Conservation (phyloP, 2,888 invertebrate species). For the Onthophagus sagittarius region DNA sequence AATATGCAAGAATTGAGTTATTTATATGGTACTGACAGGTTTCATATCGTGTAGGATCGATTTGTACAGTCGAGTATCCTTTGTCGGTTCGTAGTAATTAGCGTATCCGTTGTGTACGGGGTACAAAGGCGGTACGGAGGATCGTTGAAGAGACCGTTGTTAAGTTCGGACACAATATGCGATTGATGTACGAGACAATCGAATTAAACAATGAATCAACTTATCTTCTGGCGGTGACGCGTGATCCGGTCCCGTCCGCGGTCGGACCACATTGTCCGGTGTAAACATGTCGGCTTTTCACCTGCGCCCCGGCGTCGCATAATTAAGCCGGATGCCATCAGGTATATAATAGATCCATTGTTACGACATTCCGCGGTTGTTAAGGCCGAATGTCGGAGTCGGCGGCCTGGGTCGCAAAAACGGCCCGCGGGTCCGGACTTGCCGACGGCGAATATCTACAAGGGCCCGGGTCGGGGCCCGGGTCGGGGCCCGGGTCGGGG, state of each 20-base stretch:
- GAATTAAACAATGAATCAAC: conserved; percentile 36
- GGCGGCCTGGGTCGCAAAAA: conserved; percentile 26
- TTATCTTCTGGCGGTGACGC: conserved; percentile 34
- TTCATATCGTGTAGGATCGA: not conserved
- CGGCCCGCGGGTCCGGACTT: conserved; percentile 20
- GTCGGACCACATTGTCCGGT: conserved; percentile 31
- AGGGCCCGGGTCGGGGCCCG: conserved; percentile 21
- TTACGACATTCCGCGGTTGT: conserved; percentile 44
- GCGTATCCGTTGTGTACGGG: not conserved
- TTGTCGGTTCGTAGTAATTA: not conserved
- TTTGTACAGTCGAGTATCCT: not conserved
- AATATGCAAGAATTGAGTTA: not conserved
- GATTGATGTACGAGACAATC: conserved; percentile 22
- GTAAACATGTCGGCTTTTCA: conserved; percentile 37
- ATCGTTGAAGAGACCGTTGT: not conserved
- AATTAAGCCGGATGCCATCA: conserved; percentile 45
- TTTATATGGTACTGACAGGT: not conserved
- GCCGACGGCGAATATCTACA: conserved; percentile 29
- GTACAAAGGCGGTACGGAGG: not conserved
- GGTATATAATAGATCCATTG: conserved; percentile 48
- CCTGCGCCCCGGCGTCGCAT: conserved; percentile 32
- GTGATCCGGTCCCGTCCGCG: conserved; percentile 29
- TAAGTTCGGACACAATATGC: conserved; percentile 13
- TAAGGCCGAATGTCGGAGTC: conserved; percentile 42
- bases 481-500: conserved; percentile 20